These are phyloP conservation scores for Apus apus DNA, from an alignment of 2,113 vertebrate species.

Conservation along the genomic window DNA sequence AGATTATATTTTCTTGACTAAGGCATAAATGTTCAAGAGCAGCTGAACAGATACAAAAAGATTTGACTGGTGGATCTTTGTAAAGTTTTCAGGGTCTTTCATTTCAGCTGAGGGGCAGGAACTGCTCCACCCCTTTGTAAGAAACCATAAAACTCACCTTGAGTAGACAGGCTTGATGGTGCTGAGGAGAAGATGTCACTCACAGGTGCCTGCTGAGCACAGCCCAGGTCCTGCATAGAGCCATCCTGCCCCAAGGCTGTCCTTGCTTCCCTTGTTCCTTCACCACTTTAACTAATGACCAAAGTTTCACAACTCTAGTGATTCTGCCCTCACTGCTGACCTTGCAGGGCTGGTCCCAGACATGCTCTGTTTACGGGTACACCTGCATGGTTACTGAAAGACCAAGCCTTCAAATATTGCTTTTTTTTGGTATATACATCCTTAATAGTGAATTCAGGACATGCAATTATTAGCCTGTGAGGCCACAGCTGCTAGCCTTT, in stretches of 20 bases:
- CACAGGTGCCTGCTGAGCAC: background rate
- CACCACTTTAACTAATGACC: background rate
- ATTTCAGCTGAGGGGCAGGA: background rate
- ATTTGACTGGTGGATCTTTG: background rate
- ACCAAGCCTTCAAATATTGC: background rate
- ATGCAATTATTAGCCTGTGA: background rate
- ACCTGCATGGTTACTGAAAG: background rate
- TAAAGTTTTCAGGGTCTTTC: background rate
- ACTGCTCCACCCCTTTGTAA: background rate
- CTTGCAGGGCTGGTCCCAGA: background rate
- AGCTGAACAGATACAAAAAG: background rate
- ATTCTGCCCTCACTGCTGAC: background rate
- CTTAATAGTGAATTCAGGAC: background rate
- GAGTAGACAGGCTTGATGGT: background rate
- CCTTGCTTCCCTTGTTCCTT: background rate
- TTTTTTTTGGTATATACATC: background rate
- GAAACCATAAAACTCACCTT: accelerated
- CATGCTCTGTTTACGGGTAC: background rate
- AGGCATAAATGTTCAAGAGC: background rate
- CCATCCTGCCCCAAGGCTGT: background rate
- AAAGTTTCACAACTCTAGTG: background rate
- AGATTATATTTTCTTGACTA: background rate
- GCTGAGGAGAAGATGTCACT: background rate
- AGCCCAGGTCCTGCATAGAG: accelerated
- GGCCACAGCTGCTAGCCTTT: background rate